A percentile compares a stretch with the other conserved stretches of the same genome.
phyloP scores from a whole-genome alignment of 2,888 invertebrate genomes.

The Parnassius orleans region DNA sequence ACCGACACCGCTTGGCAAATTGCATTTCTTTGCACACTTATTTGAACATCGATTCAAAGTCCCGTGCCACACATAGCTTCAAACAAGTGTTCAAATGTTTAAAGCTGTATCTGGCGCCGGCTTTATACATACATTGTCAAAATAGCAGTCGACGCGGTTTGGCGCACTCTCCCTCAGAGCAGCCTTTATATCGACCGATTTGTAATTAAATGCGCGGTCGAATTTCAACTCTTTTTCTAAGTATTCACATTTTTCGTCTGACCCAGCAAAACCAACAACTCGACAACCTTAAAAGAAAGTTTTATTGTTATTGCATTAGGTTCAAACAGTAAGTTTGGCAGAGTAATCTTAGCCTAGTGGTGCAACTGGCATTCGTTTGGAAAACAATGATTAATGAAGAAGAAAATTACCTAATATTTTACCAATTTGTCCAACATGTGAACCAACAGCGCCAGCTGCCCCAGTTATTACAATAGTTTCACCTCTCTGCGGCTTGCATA shows the following conservation, averaged over 20 bases:
- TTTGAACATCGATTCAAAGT: no score
- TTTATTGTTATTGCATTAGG: background rate
- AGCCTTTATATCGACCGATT: constrained; percentile 78
- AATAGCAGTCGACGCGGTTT: constrained; percentile 87
- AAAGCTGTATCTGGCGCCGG: no score
- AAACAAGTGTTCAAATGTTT: no score
- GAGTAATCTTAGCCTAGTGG: background rate
- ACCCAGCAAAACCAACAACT: constrained; percentile 83
- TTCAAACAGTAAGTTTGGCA: background rate
- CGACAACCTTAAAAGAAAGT: constrained; percentile 55
- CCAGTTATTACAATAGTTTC: constrained; percentile 87
- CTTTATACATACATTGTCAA: constrained; percentile 86
- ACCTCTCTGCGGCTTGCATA: constrained; percentile 85
- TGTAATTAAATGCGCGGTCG: constrained; percentile 88
- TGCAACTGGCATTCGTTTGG: no score
- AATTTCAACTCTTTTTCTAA: constrained; percentile 84
- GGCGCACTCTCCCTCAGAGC: constrained; percentile 84
- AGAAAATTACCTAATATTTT: constrained; percentile 81
- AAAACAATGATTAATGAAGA: no score
- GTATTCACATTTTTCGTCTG: constrained; percentile 87
- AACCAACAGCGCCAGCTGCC: constrained; percentile 90
- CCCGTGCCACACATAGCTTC: no score
- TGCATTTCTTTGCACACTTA: no score
- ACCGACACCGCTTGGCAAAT: no score
- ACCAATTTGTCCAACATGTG: constrained; percentile 88